Percentiles rank a stretch among this genome's conserved stretches.
Conservation (phyloP, 1,140 invertebrate genomes). For the Brachionus manjavacas region DNA sequence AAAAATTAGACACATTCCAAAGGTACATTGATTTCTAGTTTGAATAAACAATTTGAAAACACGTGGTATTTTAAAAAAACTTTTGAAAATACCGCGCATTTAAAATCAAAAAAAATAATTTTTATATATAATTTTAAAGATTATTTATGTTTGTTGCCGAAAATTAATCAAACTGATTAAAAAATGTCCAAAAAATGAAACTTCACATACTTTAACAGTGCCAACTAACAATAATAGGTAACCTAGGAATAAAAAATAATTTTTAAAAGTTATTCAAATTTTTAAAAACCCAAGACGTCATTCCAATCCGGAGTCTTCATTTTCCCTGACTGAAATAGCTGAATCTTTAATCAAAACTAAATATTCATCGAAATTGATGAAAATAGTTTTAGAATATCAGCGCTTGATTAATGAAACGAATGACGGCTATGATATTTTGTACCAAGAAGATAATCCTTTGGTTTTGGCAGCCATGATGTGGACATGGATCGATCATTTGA, state of each 20-base stretch:
- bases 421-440: not conserved
- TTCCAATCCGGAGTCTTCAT: not conserved
- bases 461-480: conserved; percentile 9
- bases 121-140: not conserved
- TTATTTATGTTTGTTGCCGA: not conserved
- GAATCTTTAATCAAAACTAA: not conserved
- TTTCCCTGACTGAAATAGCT: not conserved
- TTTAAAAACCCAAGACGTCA: not conserved
- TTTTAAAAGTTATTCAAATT: not conserved
- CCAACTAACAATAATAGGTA: not conserved
- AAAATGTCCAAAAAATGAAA: not conserved
- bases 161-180: not conserved
- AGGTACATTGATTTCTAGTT: conserved; percentile 61
- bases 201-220: not conserved
- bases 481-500: conserved; percentile 32
- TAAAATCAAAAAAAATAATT: not conserved
- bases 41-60: not conserved
- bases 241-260: not conserved
- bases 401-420: not conserved
- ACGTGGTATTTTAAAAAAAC: too few species aligned
- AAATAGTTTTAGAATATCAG: not conserved
- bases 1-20: conserved; percentile 71
- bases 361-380: not conserved
- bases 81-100: too few species aligned
- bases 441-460: conserved; percentile 7